Base-by-base conservation (phyloP, 2,113 vertebrate species). In the Glaucomys volans region DNA sequence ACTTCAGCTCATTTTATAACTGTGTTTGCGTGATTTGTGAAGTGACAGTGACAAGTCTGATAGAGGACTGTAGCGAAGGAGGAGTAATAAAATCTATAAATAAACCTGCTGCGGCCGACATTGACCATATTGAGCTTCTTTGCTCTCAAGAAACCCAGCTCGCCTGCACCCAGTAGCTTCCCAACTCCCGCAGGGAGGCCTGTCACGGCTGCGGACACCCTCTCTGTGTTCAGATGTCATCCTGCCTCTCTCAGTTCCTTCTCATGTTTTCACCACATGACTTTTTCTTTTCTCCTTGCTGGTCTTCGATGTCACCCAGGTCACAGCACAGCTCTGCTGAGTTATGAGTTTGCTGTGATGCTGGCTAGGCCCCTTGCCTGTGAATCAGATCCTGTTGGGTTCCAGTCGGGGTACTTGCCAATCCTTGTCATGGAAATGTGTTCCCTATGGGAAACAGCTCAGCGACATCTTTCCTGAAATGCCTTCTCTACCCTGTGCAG, bases 241-340 rank as follows among this genome's bases (percentile, higher is more conserved):
- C 79, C 50, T 37, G 69, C 74, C 42, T 66, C 40, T 87, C 71
- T 90, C 95, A 42, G 35, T 50, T 79, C 66, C 59, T 82, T 82
- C 30, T 40, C 0, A 0, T 12, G n/a, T 24, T 37, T 77, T 88
- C 80, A 37, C 44, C 37, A 5, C 42, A 54, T 37, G 82, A 81
- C 96, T 86, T 66, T 76, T 96, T 35, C 3, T 28, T 28, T 96
- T 42, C 87, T 94, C 44, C 71, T 96, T 93, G 50, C 76, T 80
- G 20, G 50, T 82, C 30, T 37, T 14, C 30, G 9, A 20, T 42
- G 74, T 42, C 32, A 20, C 28, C 75, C 10, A 14, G 28, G 67
- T 79, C 40, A 87, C 62, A 52, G 0, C 47, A 26, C 62, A 81
- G 66, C 67, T 77, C 40, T 32, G 1, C 0, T 22, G 66, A 77